phyloP scores from a whole-genome alignment of 2,113 vertebrate species.

The cat (Felis catus) region DNA sequence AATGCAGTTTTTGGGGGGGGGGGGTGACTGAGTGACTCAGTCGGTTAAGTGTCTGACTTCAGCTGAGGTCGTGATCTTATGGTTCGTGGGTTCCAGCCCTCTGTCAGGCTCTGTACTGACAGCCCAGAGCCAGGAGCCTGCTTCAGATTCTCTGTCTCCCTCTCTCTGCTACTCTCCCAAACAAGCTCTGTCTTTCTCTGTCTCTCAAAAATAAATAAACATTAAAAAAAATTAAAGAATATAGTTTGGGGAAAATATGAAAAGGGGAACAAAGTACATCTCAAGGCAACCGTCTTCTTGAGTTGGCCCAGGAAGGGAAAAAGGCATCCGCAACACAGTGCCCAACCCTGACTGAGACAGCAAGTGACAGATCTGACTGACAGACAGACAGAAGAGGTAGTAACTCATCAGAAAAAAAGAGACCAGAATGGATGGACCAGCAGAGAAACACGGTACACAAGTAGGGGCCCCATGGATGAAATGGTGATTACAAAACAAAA shows the following conservation, averaged over 20 bases:
- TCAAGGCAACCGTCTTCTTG: not conserved
- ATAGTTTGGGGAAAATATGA: too few relatives aligned
- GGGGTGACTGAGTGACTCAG: too few relatives aligned
- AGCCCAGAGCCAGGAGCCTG: too few relatives aligned
- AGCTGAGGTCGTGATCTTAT: too few relatives aligned
- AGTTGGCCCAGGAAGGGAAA: conserved; percentile 18
- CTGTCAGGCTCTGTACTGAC: too few relatives aligned
- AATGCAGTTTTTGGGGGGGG: not conserved
- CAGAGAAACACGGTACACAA: not conserved
- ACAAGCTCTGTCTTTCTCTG: too few relatives aligned
- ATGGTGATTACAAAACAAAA: conserved; percentile 71
- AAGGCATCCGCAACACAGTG: not conserved
- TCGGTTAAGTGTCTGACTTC: too few relatives aligned
- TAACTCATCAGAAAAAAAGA: conserved; percentile 67
- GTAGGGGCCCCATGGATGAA: not conserved
- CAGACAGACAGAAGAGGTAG: conserved; percentile 58
- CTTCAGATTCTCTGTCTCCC: too few relatives aligned
- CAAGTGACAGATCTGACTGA: conserved; percentile 44
- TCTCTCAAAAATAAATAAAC: too few relatives aligned
- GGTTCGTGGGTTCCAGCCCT: too few relatives aligned
- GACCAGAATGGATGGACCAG: conserved; percentile 12
- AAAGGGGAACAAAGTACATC: not conserved
- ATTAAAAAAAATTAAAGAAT: too few relatives aligned
- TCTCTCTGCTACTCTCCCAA: too few relatives aligned
- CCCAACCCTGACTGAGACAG: not conserved